A percentile compares a stretch with the other conserved stretches of the same genome.
phyloP scores from a whole-genome alignment of 2,888 invertebrate species.

The Scotopteryx bipunctaria region DNA sequence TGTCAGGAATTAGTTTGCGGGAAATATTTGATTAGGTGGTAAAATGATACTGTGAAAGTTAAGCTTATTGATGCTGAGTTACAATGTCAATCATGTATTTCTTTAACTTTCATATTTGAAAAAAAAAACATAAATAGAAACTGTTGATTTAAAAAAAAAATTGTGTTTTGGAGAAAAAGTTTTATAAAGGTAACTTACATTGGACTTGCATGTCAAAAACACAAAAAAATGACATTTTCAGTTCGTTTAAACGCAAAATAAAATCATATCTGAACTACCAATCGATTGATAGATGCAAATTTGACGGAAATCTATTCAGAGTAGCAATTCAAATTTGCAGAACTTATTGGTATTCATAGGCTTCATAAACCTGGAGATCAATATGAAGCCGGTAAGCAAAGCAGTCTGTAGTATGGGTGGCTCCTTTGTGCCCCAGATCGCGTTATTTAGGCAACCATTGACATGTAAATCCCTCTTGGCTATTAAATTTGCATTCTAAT shows the following conservation, averaged over 20 bases:
- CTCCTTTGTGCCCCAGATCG: constrained; percentile 72
- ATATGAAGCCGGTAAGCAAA: constrained; percentile 59
- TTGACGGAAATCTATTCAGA: constrained; percentile 35
- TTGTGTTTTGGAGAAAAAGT: too few relatives aligned
- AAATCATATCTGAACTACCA: neutral
- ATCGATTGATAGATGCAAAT: constrained; percentile 32
- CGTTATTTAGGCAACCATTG: constrained; percentile 77
- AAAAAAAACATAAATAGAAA: too few relatives aligned
- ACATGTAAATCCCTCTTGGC: constrained; percentile 79
- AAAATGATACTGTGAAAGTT: constrained; percentile 47
- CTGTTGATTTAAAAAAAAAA: neutral
- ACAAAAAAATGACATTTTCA: too few relatives aligned
- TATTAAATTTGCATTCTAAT: constrained; percentile 83
- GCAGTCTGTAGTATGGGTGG: constrained; percentile 40
- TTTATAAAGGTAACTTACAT: neutral
- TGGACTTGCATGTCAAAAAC: too few relatives aligned
- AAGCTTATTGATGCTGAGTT: constrained; percentile 7
- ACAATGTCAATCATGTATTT: too few relatives aligned
- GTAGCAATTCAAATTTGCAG: constrained; percentile 43
- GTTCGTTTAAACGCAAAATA: too few relatives aligned
- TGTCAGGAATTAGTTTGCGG: constrained; percentile 56
- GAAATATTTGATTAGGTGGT: constrained; percentile 51
- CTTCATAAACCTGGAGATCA: constrained; percentile 60
- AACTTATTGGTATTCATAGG: constrained; percentile 61
- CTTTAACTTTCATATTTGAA: too few relatives aligned